Base-by-base conservation (phyloP, 2,797 vertebrate species). In the Platalea minor region DNA sequence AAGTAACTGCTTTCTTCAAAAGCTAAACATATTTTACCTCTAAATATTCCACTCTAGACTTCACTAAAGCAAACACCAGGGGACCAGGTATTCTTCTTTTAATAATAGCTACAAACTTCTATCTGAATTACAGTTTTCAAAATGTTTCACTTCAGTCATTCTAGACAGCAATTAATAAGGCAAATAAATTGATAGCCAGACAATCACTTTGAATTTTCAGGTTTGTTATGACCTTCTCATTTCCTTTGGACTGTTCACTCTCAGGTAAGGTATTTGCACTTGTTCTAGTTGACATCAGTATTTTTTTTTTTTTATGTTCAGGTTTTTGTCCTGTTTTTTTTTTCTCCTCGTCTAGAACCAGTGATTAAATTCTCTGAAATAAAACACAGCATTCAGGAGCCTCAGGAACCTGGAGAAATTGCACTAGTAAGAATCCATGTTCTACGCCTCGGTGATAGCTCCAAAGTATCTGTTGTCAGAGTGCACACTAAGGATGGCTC, bases 401-500 rank as follows among this genome's bases (percentile, higher is more conserved):
- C 99, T 24, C 98, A 98, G 92, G 97, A 98, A 45, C 97, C 98
- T 85, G 98, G 98, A 13, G 97, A 98, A 28, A 60, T 98, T 26
- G 97, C 98, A 9, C 72, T 98, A 18, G 98, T 98, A 46, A 98
- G 97, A 96, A 98, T 99, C 94, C 98, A 98, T 29, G 97, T 99
- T 80, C 91, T 99, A 60, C 98, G 98, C 24, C 43, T 97, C 16
- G 98, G 99, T 35, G 99, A 99, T 94, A 98, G 98, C 24, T 99
- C 98, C 31, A 98, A 99, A 95, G 98, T 99, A 50, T 99, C 99
- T 10, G 93, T 99, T 93, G 99, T 99, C 78, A 98, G 98, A 96
- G 98, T 99, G 48, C 98, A 99, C 98, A 99, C 98, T 53, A 99
- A 99, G 83, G 99, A 99, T 21, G 98, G 99, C 54, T 99, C 99